Percentiles rank a stretch among this genome's conserved stretches.
These are phyloP conservation scores for Anarrhichthys ocellatus DNA, from an alignment of 2,113 vertebrate genomes.

Conservation along the genomic window DNA sequence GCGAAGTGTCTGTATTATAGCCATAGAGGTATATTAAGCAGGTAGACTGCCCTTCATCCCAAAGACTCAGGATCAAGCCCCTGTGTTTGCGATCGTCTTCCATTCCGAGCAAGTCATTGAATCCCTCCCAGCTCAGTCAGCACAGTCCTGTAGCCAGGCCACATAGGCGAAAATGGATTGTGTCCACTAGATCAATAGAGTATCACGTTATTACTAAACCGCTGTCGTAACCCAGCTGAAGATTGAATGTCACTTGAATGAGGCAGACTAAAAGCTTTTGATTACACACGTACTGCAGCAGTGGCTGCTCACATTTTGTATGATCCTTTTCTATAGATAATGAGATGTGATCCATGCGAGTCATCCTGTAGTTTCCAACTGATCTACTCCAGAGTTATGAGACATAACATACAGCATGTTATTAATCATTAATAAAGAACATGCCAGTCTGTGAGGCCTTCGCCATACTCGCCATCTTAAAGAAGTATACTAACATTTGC, in stretches of 20 bases:
- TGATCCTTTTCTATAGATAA: slow-evolving; percentile 14
- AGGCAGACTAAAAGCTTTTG: slow-evolving; percentile 53
- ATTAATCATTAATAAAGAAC: not conserved
- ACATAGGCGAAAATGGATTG: slow-evolving; percentile 58
- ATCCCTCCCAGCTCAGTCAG: slow-evolving; percentile 54
- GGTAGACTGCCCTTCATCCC: slow-evolving; percentile 27
- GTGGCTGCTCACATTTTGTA: slow-evolving; percentile 1
- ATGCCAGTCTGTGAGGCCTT: not conserved
- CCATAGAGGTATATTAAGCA: not conserved
- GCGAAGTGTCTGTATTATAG: not conserved
- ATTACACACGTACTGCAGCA: slow-evolving; percentile 33
- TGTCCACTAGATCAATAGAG: slow-evolving; percentile 62
- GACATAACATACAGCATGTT: not conserved
- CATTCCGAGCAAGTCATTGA: slow-evolving; percentile 30
- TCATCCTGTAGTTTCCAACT: not conserved
- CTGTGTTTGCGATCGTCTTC: slow-evolving; percentile 16
- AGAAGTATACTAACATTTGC: not conserved
- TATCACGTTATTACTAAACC: slow-evolving; percentile 65
- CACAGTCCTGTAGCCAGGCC: slow-evolving; percentile 43
- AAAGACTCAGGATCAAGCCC: slow-evolving; percentile 3
- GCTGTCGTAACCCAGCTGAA: slow-evolving; percentile 52
- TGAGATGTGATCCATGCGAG: slow-evolving; percentile 6
- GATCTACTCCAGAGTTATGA: slow-evolving; percentile 4
- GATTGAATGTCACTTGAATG: slow-evolving; percentile 60
- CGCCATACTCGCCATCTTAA: not conserved